Evolutionary conservation across 2,113 vertebrate species (phyloP), one percentile per base, ranked within the genome.

Genomic region (Plectropomus leopardus): DNA sequence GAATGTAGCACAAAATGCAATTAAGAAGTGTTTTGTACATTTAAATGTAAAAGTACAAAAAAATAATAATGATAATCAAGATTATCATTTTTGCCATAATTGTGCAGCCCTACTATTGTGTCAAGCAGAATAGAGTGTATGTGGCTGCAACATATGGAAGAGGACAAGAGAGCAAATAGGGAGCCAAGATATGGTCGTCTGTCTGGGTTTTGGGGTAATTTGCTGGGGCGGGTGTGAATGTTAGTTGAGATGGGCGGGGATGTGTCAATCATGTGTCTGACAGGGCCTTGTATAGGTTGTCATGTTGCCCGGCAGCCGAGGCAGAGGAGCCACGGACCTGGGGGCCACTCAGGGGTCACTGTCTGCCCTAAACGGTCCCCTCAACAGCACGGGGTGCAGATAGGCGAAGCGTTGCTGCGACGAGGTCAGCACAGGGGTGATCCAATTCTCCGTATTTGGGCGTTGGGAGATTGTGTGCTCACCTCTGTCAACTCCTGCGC

Each of bases 351-450:
- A 45, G 82, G 90, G 94, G 94, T 94, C 94, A 92, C 64, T 40
- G 77, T 90, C 86, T 89, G 92, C 86, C 90, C 90, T 75, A 59
- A 81, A 81, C 51, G 40, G 71, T 79, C 85, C 89, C 88, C 75
- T 47, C 78, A 79, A 86, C 87, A 76, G 90, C 86, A 85, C 70
- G 59, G 86, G 89, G 89, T 91, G 89, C 82, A 86, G 84, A 92
- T 88, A 92, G 86, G 85, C 69, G 79, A 86, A 88, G 76, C 87
- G 72, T 85, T 44, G 79, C 88, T 86, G 77, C 71, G 69, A 70
- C 88, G 84, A 92, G 94, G 94, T 95, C 95, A 94, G 69, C 50
- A 19, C 83, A 91, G 90, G 88, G 94, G 94, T 93, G 94, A 95
- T 94, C 80, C 93, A 95, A 95, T 95, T 94, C 93, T 92, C 84